A percentile compares a stretch with the other conserved stretches of the same genome.
Evolutionary conservation across 2,888 invertebrate species (phyloP).

Genomic region (Osmoderma eremita): DNA sequence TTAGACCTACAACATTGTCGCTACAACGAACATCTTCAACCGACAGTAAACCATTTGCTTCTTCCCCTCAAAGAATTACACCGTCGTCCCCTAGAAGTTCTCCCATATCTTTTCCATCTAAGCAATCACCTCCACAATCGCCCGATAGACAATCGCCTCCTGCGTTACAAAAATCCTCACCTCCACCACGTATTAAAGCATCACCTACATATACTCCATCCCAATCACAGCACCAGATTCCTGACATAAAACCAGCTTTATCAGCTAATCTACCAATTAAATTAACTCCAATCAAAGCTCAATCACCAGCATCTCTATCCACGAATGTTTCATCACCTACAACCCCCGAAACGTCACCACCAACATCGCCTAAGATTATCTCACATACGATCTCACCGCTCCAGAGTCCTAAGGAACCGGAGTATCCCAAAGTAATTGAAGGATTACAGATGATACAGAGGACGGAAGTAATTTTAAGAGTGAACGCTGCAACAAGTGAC

Average conservation of each 20-base stretch:
- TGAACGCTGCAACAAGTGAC: slow-evolving; percentile 71
- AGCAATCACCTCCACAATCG: slow-evolving; percentile 35
- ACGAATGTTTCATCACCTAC: slow-evolving; percentile 26
- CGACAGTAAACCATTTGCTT: slow-evolving; percentile 15
- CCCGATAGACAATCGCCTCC: slow-evolving; percentile 45
- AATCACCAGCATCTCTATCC: slow-evolving; percentile 39
- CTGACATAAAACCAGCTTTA: slow-evolving; percentile 44
- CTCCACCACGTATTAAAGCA: slow-evolving; percentile 5
- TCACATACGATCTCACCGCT: slow-evolving; percentile 53
- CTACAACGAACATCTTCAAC: slow-evolving; percentile 32
- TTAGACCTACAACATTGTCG: slow-evolving; percentile 22
- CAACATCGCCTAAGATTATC: slow-evolving; percentile 51
- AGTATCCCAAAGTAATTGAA: slow-evolving; percentile 61
- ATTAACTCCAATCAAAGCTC: slow-evolving; percentile 40
- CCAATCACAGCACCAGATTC: slow-evolving; percentile 46
- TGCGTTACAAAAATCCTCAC: slow-evolving; percentile 35
- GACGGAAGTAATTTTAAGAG: slow-evolving; percentile 71
- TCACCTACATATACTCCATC: slow-evolving; percentile 16
- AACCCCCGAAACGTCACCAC: slow-evolving; percentile 49
- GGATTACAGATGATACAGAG: slow-evolving; percentile 70
- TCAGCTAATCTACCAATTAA: slow-evolving; percentile 45
- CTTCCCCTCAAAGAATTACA: slow-evolving; percentile 14
- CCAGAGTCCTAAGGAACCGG: slow-evolving; percentile 61
- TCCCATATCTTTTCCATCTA: slow-evolving; percentile 25
- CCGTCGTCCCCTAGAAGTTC: slow-evolving; percentile 30